Conservation (phyloP, 1,140 invertebrate genomes). For the Drosophila santomea region DNA sequence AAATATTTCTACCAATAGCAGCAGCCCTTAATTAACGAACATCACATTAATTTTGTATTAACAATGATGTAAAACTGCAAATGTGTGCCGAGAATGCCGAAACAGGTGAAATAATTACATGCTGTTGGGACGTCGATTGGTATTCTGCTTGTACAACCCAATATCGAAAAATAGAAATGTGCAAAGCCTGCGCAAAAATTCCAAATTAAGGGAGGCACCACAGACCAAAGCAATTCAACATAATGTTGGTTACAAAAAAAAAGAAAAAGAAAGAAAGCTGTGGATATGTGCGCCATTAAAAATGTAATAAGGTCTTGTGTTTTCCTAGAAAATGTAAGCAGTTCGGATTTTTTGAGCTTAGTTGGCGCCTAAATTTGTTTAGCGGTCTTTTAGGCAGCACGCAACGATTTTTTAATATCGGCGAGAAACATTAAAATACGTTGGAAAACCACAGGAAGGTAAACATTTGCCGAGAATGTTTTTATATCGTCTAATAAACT, state of each 20-base stretch:
- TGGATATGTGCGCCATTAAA: constrained; percentile 16
- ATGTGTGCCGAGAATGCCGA: constrained; percentile 60
- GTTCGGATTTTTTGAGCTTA: constrained; percentile 73
- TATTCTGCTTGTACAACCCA: not conserved
- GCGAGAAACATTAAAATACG: too few species aligned
- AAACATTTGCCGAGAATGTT: too few species aligned
- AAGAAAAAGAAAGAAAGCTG: constrained; percentile 23
- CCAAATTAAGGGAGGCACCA: constrained; percentile 38
- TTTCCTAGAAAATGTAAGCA: constrained; percentile 13
- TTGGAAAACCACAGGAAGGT: too few species aligned
- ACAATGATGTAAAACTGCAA: constrained; percentile 29
- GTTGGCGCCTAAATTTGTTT: constrained; percentile 68
- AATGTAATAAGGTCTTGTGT: constrained; percentile 24
- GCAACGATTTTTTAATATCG: too few species aligned
- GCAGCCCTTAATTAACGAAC: constrained; percentile 45
- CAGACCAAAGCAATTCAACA: not conserved
- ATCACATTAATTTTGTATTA: constrained; percentile 66
- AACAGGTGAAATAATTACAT: constrained; percentile 52
- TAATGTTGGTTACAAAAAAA: too few species aligned
- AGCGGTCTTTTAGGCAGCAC: constrained; percentile 54
- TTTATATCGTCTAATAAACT: too few species aligned
- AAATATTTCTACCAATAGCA: not conserved
- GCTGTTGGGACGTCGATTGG: constrained; percentile 5
- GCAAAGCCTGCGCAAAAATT: constrained; percentile 9
- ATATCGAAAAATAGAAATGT: constrained; percentile 11